phyloP scores from a whole-genome alignment of 2,113 vertebrate species.

The human region GRCh38 chr5:165598501-165599000 shows the following conservation, averaged over 20 bases:
- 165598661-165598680: background rate
- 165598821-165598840: background rate
- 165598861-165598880: background rate
- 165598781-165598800: background rate
- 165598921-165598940: no score
- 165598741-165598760: background rate
- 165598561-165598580: background rate
- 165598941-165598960: fast-evolving
- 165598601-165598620: background rate
- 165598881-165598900: background rate
- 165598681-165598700: background rate
- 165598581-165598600: background rate
- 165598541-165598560: background rate
- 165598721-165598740: background rate
- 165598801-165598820: background rate
- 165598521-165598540: background rate
- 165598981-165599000: background rate
- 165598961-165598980: background rate
- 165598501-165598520: background rate
- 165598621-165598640: background rate
- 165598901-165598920: background rate
- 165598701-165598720: background rate
- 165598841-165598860: background rate
- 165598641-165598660: no score
- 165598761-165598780: background rate